Evolutionary conservation across 2,888 invertebrate genomes (phyloP).

Genomic region (Pyrochroa serraticornis): DNA sequence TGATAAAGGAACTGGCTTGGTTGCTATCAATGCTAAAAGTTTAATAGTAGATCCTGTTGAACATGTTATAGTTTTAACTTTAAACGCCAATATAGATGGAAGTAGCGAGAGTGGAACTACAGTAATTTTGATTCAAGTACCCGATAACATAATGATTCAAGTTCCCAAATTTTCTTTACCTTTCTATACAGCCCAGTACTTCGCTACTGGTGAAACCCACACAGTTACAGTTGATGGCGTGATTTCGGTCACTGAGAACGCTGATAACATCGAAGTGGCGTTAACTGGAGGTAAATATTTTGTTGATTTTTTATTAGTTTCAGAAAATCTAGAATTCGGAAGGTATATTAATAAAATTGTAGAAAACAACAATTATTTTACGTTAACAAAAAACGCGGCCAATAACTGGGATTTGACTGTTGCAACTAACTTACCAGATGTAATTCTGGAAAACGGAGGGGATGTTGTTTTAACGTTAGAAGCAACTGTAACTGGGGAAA

Average conservation of each 20-base stretch:
- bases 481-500: conserved; percentile 41
- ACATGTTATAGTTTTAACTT: not conserved
- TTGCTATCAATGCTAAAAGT: no score
- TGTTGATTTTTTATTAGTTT: not conserved
- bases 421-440: conserved; percentile 44
- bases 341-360: no score
- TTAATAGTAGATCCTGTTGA: not conserved
- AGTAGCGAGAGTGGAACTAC: conserved; percentile 48
- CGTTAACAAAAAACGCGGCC: not conserved
- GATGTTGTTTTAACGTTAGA: conserved; percentile 51
- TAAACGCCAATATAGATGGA: conserved; percentile 38
- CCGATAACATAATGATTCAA: conserved; percentile 1
- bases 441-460: conserved; percentile 50
- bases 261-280: not conserved
- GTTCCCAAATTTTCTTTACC: conserved; percentile 12
- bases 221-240: conserved; percentile 18
- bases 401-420: conserved; percentile 10
- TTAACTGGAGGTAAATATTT: conserved; percentile 7
- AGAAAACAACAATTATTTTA: not conserved
- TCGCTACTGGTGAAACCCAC: not conserved
- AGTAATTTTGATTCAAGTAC: conserved; percentile 1
- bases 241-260: conserved; percentile 16
- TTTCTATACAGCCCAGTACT: conserved; percentile 10
- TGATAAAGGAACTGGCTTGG: no score
- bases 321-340: no score